Evolutionary conservation across 2,888 invertebrate species (phyloP).

Genomic region (Glomeris marginata): DNA sequence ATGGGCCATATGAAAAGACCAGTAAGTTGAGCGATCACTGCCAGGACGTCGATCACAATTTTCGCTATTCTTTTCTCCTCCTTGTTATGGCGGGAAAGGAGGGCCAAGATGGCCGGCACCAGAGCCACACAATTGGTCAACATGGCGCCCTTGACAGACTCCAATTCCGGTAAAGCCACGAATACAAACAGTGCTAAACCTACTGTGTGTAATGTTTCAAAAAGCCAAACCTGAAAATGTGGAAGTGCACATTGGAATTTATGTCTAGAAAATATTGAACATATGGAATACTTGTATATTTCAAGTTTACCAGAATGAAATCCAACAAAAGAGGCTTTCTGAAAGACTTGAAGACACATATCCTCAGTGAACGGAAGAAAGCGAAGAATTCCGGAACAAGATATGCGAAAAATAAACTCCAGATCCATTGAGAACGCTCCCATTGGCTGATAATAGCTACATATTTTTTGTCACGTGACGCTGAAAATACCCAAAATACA

Average conservation of each 20-base stretch:
- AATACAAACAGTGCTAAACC: constrained; percentile 78
- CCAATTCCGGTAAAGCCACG: constrained; percentile 74
- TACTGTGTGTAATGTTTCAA: constrained; percentile 76
- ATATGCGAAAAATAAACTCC: constrained; percentile 76
- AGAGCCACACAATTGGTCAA: constrained; percentile 89
- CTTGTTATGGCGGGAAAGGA: constrained; percentile 65
- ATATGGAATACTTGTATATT: neutral
- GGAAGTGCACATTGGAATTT: constrained; percentile 6
- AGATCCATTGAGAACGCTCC: constrained; percentile 82
- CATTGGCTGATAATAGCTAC: constrained; percentile 63
- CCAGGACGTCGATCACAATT: constrained; percentile 50
- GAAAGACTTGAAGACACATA: constrained; percentile 80
- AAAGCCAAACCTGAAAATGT: constrained; percentile 48
- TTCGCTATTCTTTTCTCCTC: constrained; percentile 33
- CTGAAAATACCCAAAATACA: too few relatives aligned
- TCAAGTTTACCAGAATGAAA: constrained; percentile 38
- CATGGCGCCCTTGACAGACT: constrained; percentile 91
- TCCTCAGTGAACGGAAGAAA: constrained; percentile 64
- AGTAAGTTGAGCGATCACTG: constrained; percentile 74
- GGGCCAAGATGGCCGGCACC: constrained; percentile 57
- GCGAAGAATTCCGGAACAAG: constrained; percentile 78
- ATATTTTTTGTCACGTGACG: constrained; percentile 61
- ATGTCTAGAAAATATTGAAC: constrained; percentile 17
- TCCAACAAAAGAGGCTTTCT: constrained; percentile 50
- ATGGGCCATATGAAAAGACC: constrained; percentile 84